Conservation (phyloP, 2,113 vertebrate species). For the Nettapus auritus region DNA sequence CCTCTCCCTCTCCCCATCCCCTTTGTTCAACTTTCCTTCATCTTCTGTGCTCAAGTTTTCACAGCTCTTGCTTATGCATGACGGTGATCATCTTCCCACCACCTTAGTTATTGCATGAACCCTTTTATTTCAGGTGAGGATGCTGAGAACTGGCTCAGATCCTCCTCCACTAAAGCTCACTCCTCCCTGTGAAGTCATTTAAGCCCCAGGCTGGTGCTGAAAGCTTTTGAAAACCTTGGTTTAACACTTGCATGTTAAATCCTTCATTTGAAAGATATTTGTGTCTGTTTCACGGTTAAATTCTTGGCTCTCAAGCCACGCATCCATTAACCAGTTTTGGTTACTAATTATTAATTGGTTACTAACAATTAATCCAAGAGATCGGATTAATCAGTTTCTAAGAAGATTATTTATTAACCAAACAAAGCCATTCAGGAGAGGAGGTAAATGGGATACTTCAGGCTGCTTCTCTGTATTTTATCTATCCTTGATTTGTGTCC, state of each 20-base stretch:
- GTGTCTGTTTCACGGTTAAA: not conserved
- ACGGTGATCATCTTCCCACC: conserved; percentile 16
- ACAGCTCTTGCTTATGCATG: not conserved
- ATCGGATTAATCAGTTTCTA: conserved; percentile 23
- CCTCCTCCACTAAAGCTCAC: not conserved
- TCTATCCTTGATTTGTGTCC: not conserved
- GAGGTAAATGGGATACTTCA: not conserved
- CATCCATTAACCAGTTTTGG: not conserved
- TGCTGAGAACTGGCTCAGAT: conserved; percentile 55
- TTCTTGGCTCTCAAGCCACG: not conserved
- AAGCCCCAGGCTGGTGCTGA: not conserved
- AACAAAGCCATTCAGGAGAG: not conserved
- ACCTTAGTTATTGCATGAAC: not conserved
- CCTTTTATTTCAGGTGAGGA: conserved; percentile 1
- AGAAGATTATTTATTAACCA: conserved; percentile 1
- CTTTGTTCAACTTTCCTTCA: not conserved
- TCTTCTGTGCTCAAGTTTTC: not conserved
- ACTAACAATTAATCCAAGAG: too few species aligned
- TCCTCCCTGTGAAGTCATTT: conserved; percentile 49
- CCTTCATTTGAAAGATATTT: not conserved
- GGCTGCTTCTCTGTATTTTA: not conserved
- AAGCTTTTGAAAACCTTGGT: conserved; percentile 31
- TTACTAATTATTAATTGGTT: too few species aligned
- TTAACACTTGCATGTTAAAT: conserved; percentile 38
- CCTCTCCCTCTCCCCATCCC: not conserved